phyloP scores from a whole-genome alignment of 2,888 invertebrate genomes.

The Campaea margaritaria region DNA sequence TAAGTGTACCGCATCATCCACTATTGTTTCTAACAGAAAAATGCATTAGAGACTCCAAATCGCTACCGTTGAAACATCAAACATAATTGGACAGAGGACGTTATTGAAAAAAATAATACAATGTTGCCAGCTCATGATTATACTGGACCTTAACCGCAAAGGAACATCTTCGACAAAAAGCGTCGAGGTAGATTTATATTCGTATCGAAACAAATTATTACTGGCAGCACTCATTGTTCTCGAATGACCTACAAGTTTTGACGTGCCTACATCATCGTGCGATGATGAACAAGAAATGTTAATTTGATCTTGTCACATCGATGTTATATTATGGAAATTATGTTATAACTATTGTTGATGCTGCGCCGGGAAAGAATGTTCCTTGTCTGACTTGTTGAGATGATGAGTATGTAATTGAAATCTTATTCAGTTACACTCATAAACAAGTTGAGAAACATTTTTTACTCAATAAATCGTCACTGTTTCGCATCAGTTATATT shows the following conservation, averaged over 20 bases:
- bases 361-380: slow-evolving; percentile 43
- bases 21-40: background rate
- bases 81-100: slow-evolving; percentile 22
- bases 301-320: slow-evolving; percentile 72
- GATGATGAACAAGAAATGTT: slow-evolving; percentile 69
- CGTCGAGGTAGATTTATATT: slow-evolving; percentile 21
- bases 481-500: background rate
- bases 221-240: slow-evolving; percentile 67
- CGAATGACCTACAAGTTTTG: slow-evolving; percentile 68
- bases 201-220: slow-evolving; percentile 63
- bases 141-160: slow-evolving; percentile 27
- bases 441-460: background rate
- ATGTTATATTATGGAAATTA: slow-evolving; percentile 63
- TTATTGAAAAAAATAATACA: slow-evolving; percentile 22
- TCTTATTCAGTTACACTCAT: slow-evolving; percentile 12
- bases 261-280: slow-evolving; percentile 65
- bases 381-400: slow-evolving; percentile 37
- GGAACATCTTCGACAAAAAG: slow-evolving; percentile 29
- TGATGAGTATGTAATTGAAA: slow-evolving; percentile 23
- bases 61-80: slow-evolving; percentile 18
- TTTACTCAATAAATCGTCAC: no score
- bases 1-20: no score
- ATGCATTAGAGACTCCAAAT: background rate
- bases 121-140: slow-evolving; percentile 28
- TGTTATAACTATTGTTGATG: slow-evolving; percentile 52